Percentiles rank a stretch among this genome's conserved stretches.
Conservation (phyloP, 2,113 vertebrate species). For the Percina caprodes region DNA sequence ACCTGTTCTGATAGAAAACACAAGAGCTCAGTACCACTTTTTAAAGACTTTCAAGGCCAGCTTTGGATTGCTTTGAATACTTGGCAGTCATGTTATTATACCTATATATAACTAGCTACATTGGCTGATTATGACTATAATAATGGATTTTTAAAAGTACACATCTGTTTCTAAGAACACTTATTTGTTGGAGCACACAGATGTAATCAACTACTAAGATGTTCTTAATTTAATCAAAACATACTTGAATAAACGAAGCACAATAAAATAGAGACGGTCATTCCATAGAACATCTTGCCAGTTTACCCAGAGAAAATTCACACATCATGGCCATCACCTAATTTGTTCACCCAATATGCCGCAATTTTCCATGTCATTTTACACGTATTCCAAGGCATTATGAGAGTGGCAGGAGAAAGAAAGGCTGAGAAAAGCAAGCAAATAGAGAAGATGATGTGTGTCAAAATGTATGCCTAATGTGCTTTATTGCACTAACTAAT, state of each 20-base stretch:
- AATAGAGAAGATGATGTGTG: slow-evolving; percentile 18
- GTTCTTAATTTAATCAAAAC: not conserved
- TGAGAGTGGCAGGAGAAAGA: not conserved
- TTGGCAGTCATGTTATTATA: not conserved
- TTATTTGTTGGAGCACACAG: not conserved
- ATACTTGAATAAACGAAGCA: not conserved
- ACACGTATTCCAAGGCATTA: slow-evolving; percentile 2
- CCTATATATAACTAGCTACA: not conserved
- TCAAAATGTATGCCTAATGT: slow-evolving; percentile 31
- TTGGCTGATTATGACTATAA: too few relatives aligned
- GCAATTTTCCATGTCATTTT: slow-evolving; percentile 13
- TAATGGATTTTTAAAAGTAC: not conserved
- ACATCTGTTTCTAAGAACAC: not conserved
- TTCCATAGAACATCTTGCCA: not conserved
- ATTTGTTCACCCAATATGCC: slow-evolving; percentile 8
- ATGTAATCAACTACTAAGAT: not conserved
- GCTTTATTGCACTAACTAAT: slow-evolving; percentile 61
- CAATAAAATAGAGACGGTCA: not conserved
- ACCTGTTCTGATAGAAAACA: too few relatives aligned
- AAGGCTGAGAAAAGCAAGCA: not conserved
- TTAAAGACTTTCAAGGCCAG: not conserved
- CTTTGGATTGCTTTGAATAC: not conserved
- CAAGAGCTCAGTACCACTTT: not conserved
- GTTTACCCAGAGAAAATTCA: not conserved
- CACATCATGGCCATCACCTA: not conserved